Evolutionary conservation across 2,888 invertebrate species (phyloP), one percentile per base, ranked within the genome.

Genomic region (Drepana falcataria): DNA sequence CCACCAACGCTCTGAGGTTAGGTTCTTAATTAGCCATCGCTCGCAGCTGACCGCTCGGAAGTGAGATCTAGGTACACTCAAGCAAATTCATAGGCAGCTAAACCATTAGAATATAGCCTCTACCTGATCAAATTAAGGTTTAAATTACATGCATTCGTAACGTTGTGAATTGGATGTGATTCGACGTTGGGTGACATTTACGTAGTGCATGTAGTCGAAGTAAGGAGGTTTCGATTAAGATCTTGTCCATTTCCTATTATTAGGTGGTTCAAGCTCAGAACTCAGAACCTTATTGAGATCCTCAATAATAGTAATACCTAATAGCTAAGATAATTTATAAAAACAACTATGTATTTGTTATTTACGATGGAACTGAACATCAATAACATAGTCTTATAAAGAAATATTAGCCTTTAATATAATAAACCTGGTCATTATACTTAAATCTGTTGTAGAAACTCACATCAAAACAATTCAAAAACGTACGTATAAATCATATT

Each of bases 21-120:
- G 76, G 79, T 85, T 82, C 88, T 86, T 89, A 90, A 90, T 90
- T 88, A 87, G 83, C 84, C 80, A 83, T 85, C 86, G 78, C 81
- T 79, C 71, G 81, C 80, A 82, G 83, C 83, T 87, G 87, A 87
- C 89, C 89, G 79, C 85, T 83, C 69, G 73, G 78, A 80, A 82
- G 80, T 81, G 78, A 80, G 81, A 83, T 73, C 77, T 73, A 70
- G 68, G 69, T 72, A 69, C 65, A 59, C 61, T 59, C 65, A 61
- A 63, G 63, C 59, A 68, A 64, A 68, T 61, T 59, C 60, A 58
- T 55, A 58, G 57, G 48, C 49, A 47, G 53, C 55, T 47, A 40
- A 44, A 47, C 37, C 57, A 61, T 57, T 52, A 62, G 2, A 75
- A 63, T 63, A 34, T 56, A 21, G 51, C 57, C 69, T 56, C 56